These are phyloP conservation scores for Merops nubicus DNA, from an alignment of 2,113 vertebrate genomes.

Conservation along the genomic window DNA sequence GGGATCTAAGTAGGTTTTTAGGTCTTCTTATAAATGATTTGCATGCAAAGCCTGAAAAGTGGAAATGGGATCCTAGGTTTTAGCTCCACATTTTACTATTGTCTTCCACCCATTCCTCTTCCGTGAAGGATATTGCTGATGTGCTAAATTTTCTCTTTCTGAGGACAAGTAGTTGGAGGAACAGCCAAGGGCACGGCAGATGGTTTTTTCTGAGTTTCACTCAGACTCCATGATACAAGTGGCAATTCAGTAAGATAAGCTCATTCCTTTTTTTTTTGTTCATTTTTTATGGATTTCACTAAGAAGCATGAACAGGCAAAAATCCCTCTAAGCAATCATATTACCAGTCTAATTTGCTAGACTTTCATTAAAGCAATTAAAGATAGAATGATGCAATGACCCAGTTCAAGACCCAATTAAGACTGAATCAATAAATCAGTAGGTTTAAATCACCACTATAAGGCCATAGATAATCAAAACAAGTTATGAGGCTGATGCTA, in stretches of 20 bases:
- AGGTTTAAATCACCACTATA: constrained; percentile 38
- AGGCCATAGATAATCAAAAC: constrained; percentile 15
- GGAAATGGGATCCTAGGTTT: not conserved
- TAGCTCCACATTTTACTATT: not conserved
- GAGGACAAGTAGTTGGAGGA: not conserved
- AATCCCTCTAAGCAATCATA: constrained; percentile 24
- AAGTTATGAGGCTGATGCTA: not conserved
- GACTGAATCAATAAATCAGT: constrained; percentile 47
- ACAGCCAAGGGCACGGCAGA: not conserved
- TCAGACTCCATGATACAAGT: not conserved
- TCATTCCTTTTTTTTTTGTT: constrained; percentile 39
- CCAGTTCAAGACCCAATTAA: constrained; percentile 47
- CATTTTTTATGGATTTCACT: constrained; percentile 36
- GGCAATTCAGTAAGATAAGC: constrained; percentile 30
- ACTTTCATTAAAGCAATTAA: constrained; percentile 58
- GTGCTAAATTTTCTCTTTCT: not conserved
- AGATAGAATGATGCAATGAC: constrained; percentile 33
- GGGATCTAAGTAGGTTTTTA: not conserved
- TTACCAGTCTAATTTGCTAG: constrained; percentile 40
- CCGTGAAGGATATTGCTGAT: not conserved
- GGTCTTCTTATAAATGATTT: not conserved
- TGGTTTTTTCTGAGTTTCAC: constrained; percentile 19
- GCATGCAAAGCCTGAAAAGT: not conserved
- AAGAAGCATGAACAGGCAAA: constrained; percentile 26
- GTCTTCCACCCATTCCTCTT: not conserved